Conservation (phyloP, 2,888 invertebrate genomes). For the Mythimna albipuncta region DNA sequence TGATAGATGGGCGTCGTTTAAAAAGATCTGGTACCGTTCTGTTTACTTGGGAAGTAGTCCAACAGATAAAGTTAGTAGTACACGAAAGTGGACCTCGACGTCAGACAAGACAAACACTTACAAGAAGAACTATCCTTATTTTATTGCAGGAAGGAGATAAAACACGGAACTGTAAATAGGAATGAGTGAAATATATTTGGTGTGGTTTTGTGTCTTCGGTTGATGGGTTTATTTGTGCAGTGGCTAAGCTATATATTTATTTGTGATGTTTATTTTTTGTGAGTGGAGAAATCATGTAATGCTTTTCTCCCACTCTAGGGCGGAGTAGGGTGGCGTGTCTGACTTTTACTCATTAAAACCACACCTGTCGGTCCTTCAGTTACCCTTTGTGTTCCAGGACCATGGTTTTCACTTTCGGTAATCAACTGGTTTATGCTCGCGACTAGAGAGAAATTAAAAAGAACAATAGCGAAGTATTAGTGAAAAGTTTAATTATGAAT, state of each 20-base stretch:
- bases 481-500: too few species aligned
- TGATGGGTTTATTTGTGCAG: conserved; percentile 7
- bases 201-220: neutral
- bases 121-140: conserved; percentile 17
- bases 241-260: neutral
- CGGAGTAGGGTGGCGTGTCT: too few species aligned
- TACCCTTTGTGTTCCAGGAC: too few species aligned
- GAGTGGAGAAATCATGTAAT: too few species aligned
- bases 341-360: too few species aligned
- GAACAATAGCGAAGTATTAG: neutral
- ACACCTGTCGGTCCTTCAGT: too few species aligned
- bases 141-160: conserved; percentile 11
- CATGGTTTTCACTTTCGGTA: too few species aligned
- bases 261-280: too few species aligned
- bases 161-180: neutral
- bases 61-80: conserved; percentile 18
- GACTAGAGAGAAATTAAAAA: neutral
- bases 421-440: too few species aligned
- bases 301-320: too few species aligned
- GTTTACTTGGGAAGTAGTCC: conserved; percentile 32
- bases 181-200: neutral
- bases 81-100: conserved; percentile 23
- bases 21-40: conserved; percentile 17
- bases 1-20: conserved; percentile 22
- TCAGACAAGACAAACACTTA: conserved; percentile 42